Base-by-base conservation (phyloP, 2,888 invertebrate genomes). In the Drosophila limbata region DNA sequence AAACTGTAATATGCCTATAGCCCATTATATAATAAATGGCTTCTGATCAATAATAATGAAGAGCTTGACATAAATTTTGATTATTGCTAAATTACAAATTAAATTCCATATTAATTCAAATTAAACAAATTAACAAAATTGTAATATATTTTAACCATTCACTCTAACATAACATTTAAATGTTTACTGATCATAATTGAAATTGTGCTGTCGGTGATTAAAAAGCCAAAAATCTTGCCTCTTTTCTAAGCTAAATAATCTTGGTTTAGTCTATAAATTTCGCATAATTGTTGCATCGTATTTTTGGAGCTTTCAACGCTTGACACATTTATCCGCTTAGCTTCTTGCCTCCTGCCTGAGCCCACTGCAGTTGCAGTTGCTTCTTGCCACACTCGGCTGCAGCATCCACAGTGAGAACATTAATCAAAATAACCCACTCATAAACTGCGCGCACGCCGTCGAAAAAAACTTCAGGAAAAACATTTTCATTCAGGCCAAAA, bases 361-460 rank as follows among this genome's bases (percentile, higher is more conserved):
- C 63, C 55, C 61, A 59, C 45, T 73, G 57, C 64, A 45, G 52
- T 47, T 73, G 57, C 64, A 45, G 52, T 47, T 19, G 21, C 44
- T 44, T 40, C 59, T 61, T 52, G 53, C 53, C 19, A 31, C 47
- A 57, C 28, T 56, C 37, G 53, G 60, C 40, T 17, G 62, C 74
- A 59, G 50, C 37, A 65, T 51, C 60, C 47, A 47, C 72, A 69
- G 66, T 57, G 56, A 55, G 65, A 60, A 57, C 83, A 83, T 84
- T 83, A 84, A 83, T 83, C 86, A 83, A 86, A 86, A 81, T 84
- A 84, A 72, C 69, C 79, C 77, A 67, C 65, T 81, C 86, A 86
- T 81, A 86, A 83, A 74, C 70, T 81, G 77, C 62, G 73, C 73
- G 55, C 59, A 35, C 15, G 53, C 45, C 40, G 55, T 9, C n/a